phyloP scores from a whole-genome alignment of 1,140 invertebrate species.

The Papilio polyxenes region DNA sequence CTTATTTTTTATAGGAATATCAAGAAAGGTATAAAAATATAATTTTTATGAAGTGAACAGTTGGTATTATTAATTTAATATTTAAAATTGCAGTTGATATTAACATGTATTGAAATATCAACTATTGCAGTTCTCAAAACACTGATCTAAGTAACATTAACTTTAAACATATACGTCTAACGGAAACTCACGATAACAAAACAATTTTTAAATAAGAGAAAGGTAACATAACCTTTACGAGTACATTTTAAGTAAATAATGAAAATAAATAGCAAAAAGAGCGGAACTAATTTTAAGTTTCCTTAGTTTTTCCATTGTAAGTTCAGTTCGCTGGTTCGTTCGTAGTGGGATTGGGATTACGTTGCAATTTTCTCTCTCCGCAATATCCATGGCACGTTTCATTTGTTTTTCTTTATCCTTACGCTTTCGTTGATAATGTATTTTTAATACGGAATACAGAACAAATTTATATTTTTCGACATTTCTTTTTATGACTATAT shows the following conservation, averaged over 20 bases:
- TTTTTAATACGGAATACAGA: not conserved
- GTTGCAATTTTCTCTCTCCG: constrained; percentile 24
- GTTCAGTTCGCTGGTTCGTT: not conserved
- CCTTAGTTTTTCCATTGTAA: constrained; percentile 29
- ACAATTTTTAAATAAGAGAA: not conserved
- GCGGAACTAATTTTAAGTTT: constrained; percentile 20
- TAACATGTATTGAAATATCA: too few species aligned
- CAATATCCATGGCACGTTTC: constrained; percentile 24
- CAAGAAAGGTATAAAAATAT: too few species aligned
- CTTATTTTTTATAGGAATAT: too few species aligned
- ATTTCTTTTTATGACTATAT: too few species aligned
- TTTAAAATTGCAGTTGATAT: too few species aligned
- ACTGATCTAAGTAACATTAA: too few species aligned
- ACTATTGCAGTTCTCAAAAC: too few species aligned
- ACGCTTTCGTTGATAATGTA: not conserved
- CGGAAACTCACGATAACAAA: too few species aligned
- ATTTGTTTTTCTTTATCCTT: constrained; percentile 15
- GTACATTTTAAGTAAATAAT: constrained; percentile 19
- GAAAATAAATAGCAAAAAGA: not conserved
- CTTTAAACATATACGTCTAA: too few species aligned
- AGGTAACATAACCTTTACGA: not conserved
- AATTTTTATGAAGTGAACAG: too few species aligned
- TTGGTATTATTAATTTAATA: too few species aligned
- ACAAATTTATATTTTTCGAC: not conserved
- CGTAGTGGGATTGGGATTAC: not conserved